Base-by-base conservation (phyloP, 2,797 vertebrate species). In the Amblyopsis hoosieri region DNA sequence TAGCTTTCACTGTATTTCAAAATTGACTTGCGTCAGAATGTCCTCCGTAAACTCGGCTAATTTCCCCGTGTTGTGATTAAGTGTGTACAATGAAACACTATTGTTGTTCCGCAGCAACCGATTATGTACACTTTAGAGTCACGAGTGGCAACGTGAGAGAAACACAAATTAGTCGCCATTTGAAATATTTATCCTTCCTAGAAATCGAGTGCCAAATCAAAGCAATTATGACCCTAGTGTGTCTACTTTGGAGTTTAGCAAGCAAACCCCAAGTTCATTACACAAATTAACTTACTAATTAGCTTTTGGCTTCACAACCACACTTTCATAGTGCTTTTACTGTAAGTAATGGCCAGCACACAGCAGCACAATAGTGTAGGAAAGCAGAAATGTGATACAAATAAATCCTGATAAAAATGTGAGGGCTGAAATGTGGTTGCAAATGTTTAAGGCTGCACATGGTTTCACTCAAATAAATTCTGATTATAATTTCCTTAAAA, bases 231-330 rank as follows among this genome's bases (percentile, higher is more conserved):
- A 81, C 63, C 73, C 50, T 72, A 83, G 71, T 58, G 67, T 58
- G 73, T 82, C 76, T 75, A 84, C 85, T 88, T 86, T 83, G 56
- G 76, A 81, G 69, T 79, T 82, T 82, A 85, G 69, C 33, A 55
- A 66, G 74, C 66, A 23, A 52, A 62, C 56, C 51, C 55, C 67
- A 63, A 87, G 85, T 83, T 85, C 83, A 90, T 90, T 88, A 85
- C 61, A 63, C 80, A 87, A 89, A 90, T 90, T 78, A 88, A 90
- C 83, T 84, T 86, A 60, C 64, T 88, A 88, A 90, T 90, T 88
- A 87, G 84, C 83, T 87, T 57, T 80, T 66, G 78, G 71, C 71
- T 85, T 75, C 58, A 61, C 42, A 51, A 7, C 6, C 53, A 46
- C 72, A 78, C 71, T 85, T 87, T 85, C 69, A 81, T 79, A 62